phyloP scores from a whole-genome alignment of 2,888 invertebrate genomes.

The Osmoderma eremita region DNA sequence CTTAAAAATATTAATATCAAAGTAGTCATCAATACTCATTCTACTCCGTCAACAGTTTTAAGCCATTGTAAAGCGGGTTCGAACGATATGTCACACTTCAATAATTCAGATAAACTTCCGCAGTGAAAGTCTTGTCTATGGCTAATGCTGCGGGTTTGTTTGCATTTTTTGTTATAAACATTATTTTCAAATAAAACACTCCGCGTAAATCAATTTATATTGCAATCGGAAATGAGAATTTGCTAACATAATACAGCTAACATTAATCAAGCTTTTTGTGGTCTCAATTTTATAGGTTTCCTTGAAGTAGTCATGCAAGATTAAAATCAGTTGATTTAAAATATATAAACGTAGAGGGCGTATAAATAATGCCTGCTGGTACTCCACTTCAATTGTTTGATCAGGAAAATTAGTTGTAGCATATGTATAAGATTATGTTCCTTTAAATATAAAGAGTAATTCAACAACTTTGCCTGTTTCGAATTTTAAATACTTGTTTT shows the following conservation, averaged over 20 bases:
- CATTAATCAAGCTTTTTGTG: not conserved
- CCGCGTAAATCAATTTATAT: not conserved
- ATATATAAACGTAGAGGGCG: no score
- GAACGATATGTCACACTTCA: conserved; percentile 37
- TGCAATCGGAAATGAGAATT: conserved; percentile 15
- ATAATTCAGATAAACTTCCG: conserved; percentile 40
- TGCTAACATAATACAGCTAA: not conserved
- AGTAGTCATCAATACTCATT: no score
- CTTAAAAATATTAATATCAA: no score
- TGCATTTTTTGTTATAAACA: conserved; percentile 19
- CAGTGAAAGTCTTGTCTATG: conserved; percentile 41
- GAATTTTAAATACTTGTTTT: no score
- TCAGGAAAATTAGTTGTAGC: no score
- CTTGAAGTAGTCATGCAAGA: not conserved
- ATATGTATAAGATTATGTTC: no score
- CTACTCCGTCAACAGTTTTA: not conserved
- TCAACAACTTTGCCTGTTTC: no score
- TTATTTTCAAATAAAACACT: conserved; percentile 8
- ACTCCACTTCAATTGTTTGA: no score
- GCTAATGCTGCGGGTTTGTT: conserved; percentile 23
- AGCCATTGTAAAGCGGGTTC: conserved; percentile 15
- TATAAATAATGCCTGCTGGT: no score
- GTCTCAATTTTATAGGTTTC: not conserved
- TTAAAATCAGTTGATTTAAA: no score
- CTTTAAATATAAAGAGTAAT: no score